Evolutionary conservation across 2,797 vertebrate species (phyloP), one percentile per base, ranked within the genome.

Genomic region (Crocidura indochinensis): DNA sequence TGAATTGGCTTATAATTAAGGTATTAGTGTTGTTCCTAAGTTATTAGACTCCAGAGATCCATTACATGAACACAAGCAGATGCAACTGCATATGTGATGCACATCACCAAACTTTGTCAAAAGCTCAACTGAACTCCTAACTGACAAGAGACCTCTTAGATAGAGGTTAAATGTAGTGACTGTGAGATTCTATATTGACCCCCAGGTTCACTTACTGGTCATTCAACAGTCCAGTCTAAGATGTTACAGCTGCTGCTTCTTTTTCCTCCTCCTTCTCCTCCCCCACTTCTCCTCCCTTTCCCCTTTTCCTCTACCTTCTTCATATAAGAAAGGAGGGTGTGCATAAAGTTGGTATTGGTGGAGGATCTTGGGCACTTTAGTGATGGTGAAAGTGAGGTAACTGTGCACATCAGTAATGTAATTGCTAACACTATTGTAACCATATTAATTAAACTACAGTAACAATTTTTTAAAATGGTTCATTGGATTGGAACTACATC

Each of bases 381-480:
- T 20, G 19, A 20, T 60, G 22, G 53, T 19, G 12, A 56, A 15
- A 20, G 19, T 6, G 51, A 10, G 51, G 51, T 51, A 15, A 51
- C 51, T 51, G 51, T 51, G 51, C 14, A 51, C 51, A 51, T 51
- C 51, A 51, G 7, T 15, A 10, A 51, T 15, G 14, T 51, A 51
- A 10, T 15, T 51, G 51, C 51, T 10, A 51, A 51, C 51, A 51
- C 51, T 51, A 51, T 15, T 51, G 51, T 15, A 51, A 51, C 51
- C 51, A 51, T 51, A 15, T 51, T 51, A 51, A 10, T 15, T 51
- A 51, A 51, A 15, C 51, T 69, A 76, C 91, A 26, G 19, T 38
- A 38, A 38, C 38, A 69, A 88, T 83, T 90, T 85, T 91, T 92
- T 83, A 22, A 46, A 93, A 74, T 71, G 73, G 56, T 47, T 79